Evolutionary conservation across 2,888 invertebrate species (phyloP).

Genomic region (Lamellibrachia satsuma): DNA sequence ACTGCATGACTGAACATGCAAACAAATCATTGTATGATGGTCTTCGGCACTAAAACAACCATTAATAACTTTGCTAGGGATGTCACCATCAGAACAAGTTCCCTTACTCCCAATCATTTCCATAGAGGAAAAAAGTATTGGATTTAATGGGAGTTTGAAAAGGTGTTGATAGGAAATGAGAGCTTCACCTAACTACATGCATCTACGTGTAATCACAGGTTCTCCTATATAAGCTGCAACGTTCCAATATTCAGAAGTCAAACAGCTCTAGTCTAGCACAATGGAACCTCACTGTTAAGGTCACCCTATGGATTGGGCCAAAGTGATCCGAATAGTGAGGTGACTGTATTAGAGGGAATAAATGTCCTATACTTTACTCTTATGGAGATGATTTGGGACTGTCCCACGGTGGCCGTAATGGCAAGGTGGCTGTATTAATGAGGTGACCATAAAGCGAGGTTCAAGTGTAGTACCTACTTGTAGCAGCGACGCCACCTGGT

Average conservation of each 20-base stretch:
- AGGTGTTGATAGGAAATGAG: neutral
- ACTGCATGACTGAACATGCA: neutral
- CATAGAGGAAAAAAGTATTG: no score
- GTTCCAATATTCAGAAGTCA: slow-evolving; percentile 12
- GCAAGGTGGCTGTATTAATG: no score
- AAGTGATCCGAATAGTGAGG: no score
- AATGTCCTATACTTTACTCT: no score
- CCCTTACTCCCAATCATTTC: no score
- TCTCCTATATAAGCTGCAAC: neutral
- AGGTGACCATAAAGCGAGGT: no score
- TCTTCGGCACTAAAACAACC: neutral
- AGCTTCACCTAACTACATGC: neutral
- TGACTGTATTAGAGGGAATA: no score
- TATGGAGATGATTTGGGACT: no score
- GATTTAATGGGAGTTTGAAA: neutral
- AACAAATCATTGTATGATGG: neutral
- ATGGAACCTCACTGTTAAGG: no score
- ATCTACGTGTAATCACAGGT: neutral
- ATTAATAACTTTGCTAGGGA: neutral
- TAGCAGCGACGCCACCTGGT: slow-evolving; percentile 35
- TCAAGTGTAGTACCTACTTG: slow-evolving; percentile 30
- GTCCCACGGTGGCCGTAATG: no score
- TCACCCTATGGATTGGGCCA: no score
- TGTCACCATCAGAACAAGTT: neutral
- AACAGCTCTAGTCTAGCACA: neutral